Base-by-base conservation (phyloP, 2,888 invertebrate genomes). In the Dorcus hopei region DNA sequence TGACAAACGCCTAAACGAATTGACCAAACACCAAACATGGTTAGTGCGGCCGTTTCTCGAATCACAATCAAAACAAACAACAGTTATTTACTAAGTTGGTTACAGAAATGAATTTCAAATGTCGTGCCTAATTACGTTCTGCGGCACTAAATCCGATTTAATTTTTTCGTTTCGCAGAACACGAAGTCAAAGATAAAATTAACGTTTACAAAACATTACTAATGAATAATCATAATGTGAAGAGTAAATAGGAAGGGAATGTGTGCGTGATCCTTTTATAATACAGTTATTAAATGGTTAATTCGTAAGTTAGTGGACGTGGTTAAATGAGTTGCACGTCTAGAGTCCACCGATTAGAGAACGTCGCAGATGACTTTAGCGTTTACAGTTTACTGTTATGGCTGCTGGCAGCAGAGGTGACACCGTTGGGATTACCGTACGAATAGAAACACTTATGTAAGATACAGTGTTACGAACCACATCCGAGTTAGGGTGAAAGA, bases 1-100 rank as follows among this genome's bases (percentile, higher is more conserved):
- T 70, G 72, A 72, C 72, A 72, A 74, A 71, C 68, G 72, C 67
- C 69, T 73, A 76, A 76, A 74, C 73, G 74, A 75, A 74, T 77
- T 77, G 76, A 75, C 76, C 76, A 75, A 77, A 76, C 74, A 75
- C 70, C 70, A 74, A 77, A 77, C 73, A 73, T 70, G 70, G 75
- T 77, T 77, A 77, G 67, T 64, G 69, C 65, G 64, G 68, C 68
- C 73, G 72, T 69, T 65, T 61, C 68, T 63, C 68, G 75, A 72
- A 77, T 75, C 70, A 65, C 70, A 74, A 74, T 63, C 59, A 67
- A 67, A 68, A 65, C 68, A 68, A 70, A 70, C 66, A 67, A 23
- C 52, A 51, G 48, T 50, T 55, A 57, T 64, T 62, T 62, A 52
- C 64, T 52, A 57, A 64, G 62, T 61, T 61, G 42, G 61, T 51